Conservation (phyloP, 2,113 vertebrate genomes). For the Lepus timidus region DNA sequence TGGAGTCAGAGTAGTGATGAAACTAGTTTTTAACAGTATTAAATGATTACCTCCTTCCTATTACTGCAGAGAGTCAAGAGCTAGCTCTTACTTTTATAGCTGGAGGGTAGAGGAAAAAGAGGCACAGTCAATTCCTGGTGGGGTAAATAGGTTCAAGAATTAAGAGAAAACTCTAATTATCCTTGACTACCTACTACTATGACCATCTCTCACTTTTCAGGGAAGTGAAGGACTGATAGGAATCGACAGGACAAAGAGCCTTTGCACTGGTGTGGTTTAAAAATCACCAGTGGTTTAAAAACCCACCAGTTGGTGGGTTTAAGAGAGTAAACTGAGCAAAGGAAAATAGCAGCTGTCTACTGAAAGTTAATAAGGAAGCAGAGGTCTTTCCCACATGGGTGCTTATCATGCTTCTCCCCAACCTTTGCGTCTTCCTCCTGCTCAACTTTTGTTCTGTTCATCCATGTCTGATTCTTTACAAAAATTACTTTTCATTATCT, state of each 20-base stretch:
- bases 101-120: slow-evolving; percentile 6
- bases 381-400: neutral
- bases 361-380: neutral
- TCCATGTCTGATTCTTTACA: neutral
- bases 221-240: neutral
- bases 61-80: neutral
- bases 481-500: slow-evolving; percentile 19
- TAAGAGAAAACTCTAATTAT: slow-evolving; percentile 24
- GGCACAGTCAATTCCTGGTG: neutral
- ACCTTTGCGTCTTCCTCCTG: neutral
- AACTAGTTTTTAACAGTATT: neutral
- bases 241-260: neutral
- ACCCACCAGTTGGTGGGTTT: too few relatives aligned
- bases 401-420: neutral
- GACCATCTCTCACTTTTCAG: slow-evolving; percentile 11
- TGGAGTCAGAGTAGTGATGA: slow-evolving; percentile 23
- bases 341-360: neutral
- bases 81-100: slow-evolving; percentile 6
- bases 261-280: neutral
- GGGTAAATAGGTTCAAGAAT: slow-evolving; percentile 10
- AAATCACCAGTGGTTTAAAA: too few relatives aligned
- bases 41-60: neutral
- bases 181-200: neutral
- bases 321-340: neutral
- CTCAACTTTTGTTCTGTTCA: neutral